Evolutionary conservation across 2,888 invertebrate genomes (phyloP).

Genomic region (Hofmannophila pseudospretella): DNA sequence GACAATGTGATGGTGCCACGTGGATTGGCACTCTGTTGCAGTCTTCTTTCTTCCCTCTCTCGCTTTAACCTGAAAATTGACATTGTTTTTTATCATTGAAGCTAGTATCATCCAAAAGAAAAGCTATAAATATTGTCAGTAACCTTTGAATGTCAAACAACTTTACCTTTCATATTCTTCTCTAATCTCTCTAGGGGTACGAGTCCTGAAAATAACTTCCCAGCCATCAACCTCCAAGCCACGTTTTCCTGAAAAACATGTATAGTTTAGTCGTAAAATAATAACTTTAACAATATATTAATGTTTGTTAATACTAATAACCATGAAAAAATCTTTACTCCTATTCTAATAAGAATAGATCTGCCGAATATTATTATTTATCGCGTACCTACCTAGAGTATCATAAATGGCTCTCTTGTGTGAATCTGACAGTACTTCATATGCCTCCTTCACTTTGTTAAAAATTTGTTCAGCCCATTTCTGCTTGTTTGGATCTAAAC

Average conservation of each 20-base stretch:
- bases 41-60: slow-evolving; percentile 90
- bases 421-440: slow-evolving; percentile 96
- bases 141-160: too few relatives aligned
- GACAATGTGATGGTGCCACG: slow-evolving; percentile 91
- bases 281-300: too few relatives aligned
- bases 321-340: too few relatives aligned
- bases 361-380: too few relatives aligned
- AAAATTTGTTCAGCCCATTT: slow-evolving; percentile 95
- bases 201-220: slow-evolving; percentile 94
- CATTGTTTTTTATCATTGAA: too few relatives aligned
- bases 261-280: too few relatives aligned
- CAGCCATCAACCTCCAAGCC: slow-evolving; percentile 97
- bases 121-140: too few relatives aligned
- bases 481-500: slow-evolving; percentile 86
- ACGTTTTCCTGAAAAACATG: slow-evolving; percentile 86
- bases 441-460: slow-evolving; percentile 94
- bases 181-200: slow-evolving; percentile 96
- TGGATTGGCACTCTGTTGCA: slow-evolving; percentile 95
- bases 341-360: too few relatives aligned
- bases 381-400: slow-evolving; percentile 69
- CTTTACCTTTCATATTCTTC: slow-evolving; percentile 94
- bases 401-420: slow-evolving; percentile 98
- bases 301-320: too few relatives aligned
- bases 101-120: too few relatives aligned
- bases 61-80: slow-evolving; percentile 80